A percentile compares a stretch with the other conserved stretches of the same genome.
These are phyloP conservation scores for Bemisia tabaci DNA, from an alignment of 1,140 invertebrate species.

Conservation along the genomic window DNA sequence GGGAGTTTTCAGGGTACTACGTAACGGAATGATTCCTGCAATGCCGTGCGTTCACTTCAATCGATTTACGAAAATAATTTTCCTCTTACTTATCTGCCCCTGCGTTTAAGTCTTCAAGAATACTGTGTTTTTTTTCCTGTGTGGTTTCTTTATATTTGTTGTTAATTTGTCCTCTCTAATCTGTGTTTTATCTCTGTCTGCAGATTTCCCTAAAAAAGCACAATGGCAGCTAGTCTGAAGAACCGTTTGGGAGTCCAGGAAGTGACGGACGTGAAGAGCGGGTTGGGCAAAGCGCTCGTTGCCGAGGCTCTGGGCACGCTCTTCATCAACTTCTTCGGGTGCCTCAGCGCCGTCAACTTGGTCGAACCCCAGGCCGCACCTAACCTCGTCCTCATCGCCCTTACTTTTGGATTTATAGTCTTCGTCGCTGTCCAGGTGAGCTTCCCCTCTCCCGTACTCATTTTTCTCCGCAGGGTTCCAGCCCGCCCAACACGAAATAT, in stretches of 20 bases:
- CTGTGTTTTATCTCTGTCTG: no score
- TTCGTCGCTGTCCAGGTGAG: slow-evolving; percentile 61
- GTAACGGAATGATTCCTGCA: no score
- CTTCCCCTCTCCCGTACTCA: no score
- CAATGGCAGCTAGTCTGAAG: background rate
- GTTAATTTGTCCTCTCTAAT: no score
- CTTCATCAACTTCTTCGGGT: slow-evolving; percentile 69
- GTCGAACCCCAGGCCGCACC: slow-evolving; percentile 30
- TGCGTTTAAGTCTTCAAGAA: background rate
- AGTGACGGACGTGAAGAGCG: slow-evolving; percentile 42
- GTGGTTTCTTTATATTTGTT: background rate
- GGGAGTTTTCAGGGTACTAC: no score
- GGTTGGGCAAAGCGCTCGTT: slow-evolving; percentile 40
- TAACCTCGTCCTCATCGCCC: slow-evolving; percentile 57
- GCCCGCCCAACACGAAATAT: no score
- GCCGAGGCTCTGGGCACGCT: slow-evolving; percentile 77
- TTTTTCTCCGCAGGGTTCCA: no score
- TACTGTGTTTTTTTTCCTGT: background rate
- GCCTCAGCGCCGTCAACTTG: slow-evolving; percentile 50
- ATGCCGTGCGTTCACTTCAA: background rate
- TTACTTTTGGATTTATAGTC: slow-evolving; percentile 75
- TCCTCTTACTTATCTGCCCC: background rate
- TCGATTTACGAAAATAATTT: background rate
- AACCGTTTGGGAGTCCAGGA: slow-evolving; percentile 40
- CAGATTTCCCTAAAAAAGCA: background rate